Evolutionary conservation across 2,888 invertebrate species (phyloP).

Genomic region (Dorcus parallelipipedus): DNA sequence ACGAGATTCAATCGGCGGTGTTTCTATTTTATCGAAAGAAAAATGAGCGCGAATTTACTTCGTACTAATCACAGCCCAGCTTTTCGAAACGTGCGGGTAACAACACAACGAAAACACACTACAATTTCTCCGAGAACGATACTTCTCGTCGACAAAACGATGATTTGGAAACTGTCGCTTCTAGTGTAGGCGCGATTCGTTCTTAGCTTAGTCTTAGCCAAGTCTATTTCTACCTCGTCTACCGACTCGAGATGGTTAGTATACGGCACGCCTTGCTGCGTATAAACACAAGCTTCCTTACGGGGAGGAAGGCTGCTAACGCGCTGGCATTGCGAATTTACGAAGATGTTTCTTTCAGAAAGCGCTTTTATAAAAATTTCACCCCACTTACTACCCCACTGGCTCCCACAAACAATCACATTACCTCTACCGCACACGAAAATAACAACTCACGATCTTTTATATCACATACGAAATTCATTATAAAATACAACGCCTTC

Average conservation of each 20-base stretch:
- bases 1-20: background rate
- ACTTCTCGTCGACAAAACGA: conserved; percentile 14
- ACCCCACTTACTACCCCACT: background rate
- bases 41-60: background rate
- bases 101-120: background rate
- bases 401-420: no score
- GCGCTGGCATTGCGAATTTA: conserved; percentile 2
- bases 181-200: conserved; percentile 21
- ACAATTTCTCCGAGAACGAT: background rate
- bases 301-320: conserved; percentile 7
- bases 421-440: no score
- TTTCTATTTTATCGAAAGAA: background rate
- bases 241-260: conserved; percentile 19
- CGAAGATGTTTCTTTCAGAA: conserved; percentile 1
- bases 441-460: no score
- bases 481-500: no score
- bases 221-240: conserved; percentile 24
- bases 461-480: no score
- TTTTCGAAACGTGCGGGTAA: background rate
- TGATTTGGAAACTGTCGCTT: conserved; percentile 20
- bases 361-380: background rate
- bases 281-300: conserved; percentile 20
- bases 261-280: conserved; percentile 20
- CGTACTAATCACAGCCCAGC: background rate
- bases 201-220: conserved; percentile 19